These are phyloP conservation scores for Seladonia tumulorum DNA, from an alignment of 2,888 invertebrate species.

Conservation along the genomic window DNA sequence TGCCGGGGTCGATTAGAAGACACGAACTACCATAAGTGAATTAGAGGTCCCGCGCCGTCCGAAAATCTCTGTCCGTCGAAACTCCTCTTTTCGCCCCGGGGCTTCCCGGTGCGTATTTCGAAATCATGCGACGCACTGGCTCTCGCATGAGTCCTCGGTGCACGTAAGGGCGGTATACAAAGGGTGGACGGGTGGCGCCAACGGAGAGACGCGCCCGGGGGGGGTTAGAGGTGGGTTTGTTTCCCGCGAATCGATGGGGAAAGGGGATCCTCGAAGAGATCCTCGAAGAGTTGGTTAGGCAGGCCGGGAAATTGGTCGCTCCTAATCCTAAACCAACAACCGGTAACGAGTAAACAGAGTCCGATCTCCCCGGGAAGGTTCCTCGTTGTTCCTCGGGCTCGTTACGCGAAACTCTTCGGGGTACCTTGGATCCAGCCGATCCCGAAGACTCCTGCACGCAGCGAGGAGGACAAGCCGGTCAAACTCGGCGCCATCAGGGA, in stretches of 20 bases:
- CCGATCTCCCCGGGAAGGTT: neutral
- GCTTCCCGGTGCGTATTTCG: too few relatives aligned
- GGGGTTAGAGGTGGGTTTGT: too few relatives aligned
- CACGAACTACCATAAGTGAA: conserved; percentile 52
- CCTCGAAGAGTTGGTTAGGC: neutral
- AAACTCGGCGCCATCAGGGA: conserved; percentile 54
- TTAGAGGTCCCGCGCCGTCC: conserved; percentile 24
- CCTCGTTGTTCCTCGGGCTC: neutral
- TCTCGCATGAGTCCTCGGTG: neutral
- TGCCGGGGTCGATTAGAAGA: conserved; percentile 25
- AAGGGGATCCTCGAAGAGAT: neutral
- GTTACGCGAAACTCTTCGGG: conserved; percentile 13
- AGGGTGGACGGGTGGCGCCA: conserved; percentile 42
- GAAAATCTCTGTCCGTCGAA: neutral
- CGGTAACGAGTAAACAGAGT: conserved; percentile 1
- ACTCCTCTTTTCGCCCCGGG: neutral
- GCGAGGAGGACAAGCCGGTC: conserved; percentile 26
- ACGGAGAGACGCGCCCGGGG: neutral
- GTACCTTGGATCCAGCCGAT: conserved; percentile 61
- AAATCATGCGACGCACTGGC: neutral
- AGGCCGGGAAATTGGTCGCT: neutral
- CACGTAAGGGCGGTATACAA: neutral
- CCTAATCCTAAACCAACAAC: conserved; percentile 25
- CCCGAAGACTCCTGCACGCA: conserved; percentile 14
- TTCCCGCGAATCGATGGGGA: neutral